phyloP scores from a whole-genome alignment of 2,113 vertebrate species.

The Archocentrus centrarchus region DNA sequence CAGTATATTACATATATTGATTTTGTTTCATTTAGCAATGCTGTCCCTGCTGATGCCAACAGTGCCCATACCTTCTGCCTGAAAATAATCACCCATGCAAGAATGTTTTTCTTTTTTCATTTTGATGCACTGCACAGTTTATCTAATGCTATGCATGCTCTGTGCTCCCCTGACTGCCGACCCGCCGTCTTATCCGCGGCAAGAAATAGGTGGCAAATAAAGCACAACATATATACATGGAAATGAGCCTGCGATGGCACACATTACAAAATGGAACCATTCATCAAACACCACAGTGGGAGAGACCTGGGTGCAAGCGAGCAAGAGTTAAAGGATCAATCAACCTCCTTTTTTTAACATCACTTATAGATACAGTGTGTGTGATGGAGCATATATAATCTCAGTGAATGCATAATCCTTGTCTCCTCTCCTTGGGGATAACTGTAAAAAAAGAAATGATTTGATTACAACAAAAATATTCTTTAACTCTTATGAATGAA shows the following conservation, averaged over 20 bases:
- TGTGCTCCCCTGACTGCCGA: constrained; percentile 10
- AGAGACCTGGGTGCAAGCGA: not conserved
- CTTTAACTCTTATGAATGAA: not conserved
- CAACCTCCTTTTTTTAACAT: not conserved
- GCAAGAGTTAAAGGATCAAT: constrained; percentile 23
- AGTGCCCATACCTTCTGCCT: constrained; percentile 20
- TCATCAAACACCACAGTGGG: constrained; percentile 25
- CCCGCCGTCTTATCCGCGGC: not conserved
- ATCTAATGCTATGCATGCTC: not conserved
- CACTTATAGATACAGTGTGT: constrained; percentile 23
- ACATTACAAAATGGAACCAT: constrained; percentile 7
- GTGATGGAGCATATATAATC: not conserved
- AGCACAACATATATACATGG: constrained; percentile 10
- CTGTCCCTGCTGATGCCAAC: constrained; percentile 35
- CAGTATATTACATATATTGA: constrained; percentile 32
- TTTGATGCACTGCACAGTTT: constrained; percentile 2
- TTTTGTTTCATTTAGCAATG: constrained; percentile 36
- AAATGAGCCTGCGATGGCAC: constrained; percentile 37
- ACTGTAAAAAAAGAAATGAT: not conserved
- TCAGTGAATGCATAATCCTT: not conserved
- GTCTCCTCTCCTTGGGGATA: not conserved
- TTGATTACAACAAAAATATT: not conserved
- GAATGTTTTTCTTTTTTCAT: not conserved
- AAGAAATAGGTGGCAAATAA: constrained; percentile 37
- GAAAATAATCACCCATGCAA: not conserved